A percentile compares a stretch with the other conserved stretches of the same genome.
Evolutionary conservation across 2,797 vertebrate genomes (phyloP).

Genomic region (Syndactyla subalaris): DNA sequence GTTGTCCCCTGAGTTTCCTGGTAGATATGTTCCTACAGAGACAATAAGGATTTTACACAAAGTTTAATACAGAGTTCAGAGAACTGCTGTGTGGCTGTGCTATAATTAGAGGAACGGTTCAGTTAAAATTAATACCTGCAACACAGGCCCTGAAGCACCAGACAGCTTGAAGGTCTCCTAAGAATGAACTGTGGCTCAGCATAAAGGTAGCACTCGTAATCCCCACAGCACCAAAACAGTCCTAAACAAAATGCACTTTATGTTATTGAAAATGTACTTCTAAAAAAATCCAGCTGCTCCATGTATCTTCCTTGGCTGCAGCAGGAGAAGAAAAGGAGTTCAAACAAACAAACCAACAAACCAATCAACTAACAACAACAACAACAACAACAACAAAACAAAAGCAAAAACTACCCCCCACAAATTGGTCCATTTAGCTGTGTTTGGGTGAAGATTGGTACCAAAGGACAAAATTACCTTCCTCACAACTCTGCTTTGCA

Average conservation of each 20-base stretch:
- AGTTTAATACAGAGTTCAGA: background rate
- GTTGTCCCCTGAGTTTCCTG: background rate
- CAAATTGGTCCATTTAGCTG: background rate
- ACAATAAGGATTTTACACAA: background rate
- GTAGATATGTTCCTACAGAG: background rate
- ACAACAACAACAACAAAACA: background rate
- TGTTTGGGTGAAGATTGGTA: background rate
- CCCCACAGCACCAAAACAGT: background rate
- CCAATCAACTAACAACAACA: background rate
- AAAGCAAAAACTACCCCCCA: too few relatives aligned
- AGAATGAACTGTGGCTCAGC: background rate
- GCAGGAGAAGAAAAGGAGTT: background rate
- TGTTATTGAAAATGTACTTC: background rate
- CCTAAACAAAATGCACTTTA: background rate
- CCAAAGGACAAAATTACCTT: background rate
- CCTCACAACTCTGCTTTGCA: background rate
- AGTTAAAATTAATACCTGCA: conserved; percentile 20
- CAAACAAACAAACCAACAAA: background rate
- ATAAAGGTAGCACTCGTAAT: background rate
- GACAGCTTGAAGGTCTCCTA: background rate
- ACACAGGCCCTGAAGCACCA: background rate
- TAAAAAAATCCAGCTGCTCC: background rate
- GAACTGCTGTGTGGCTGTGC: background rate
- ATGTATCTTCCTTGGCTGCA: background rate
- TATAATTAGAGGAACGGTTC: conserved; percentile 27